A percentile compares a stretch with the other conserved stretches of the same genome.
Conservation (phyloP, 2,113 vertebrate species). For the Cichladusa arquata region DNA sequence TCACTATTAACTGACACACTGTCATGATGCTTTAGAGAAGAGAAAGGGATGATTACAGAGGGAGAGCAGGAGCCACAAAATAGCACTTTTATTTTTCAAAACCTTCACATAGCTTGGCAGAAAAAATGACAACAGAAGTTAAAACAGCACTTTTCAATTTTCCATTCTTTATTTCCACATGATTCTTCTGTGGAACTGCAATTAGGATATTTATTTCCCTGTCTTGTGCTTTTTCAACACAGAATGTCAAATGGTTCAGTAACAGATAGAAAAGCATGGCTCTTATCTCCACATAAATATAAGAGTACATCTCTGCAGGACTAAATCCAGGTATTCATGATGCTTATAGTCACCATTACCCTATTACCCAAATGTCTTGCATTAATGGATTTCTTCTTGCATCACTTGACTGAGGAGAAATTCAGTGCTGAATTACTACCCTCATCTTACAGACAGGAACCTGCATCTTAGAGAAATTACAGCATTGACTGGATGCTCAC, state of each 20-base stretch:
- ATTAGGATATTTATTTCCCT: slow-evolving; percentile 28
- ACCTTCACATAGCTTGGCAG: not conserved
- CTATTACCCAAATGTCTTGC: not conserved
- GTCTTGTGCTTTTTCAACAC: not conserved
- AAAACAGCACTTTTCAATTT: slow-evolving; percentile 9
- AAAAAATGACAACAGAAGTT: slow-evolving; percentile 20
- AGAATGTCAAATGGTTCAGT: not conserved
- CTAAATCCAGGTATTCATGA: not conserved
- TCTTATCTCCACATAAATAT: not conserved
- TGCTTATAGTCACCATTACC: not conserved
- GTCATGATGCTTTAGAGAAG: not conserved
- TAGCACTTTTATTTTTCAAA: slow-evolving; percentile 15
- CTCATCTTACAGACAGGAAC: not conserved
- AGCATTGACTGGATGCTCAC: not conserved
- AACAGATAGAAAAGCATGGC: not conserved
- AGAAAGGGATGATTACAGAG: not conserved
- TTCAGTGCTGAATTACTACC: not conserved
- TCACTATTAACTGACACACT: not conserved
- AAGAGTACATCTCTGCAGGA: not conserved
- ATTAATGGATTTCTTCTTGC: slow-evolving; percentile 25
- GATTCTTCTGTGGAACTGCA: not conserved
- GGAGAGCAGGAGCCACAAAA: not conserved
- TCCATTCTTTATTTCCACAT: not conserved
- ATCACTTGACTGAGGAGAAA: not conserved
- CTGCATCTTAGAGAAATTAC: not conserved